Conservation (phyloP, 2,113 vertebrate species). For the Tor tambroides region DNA sequence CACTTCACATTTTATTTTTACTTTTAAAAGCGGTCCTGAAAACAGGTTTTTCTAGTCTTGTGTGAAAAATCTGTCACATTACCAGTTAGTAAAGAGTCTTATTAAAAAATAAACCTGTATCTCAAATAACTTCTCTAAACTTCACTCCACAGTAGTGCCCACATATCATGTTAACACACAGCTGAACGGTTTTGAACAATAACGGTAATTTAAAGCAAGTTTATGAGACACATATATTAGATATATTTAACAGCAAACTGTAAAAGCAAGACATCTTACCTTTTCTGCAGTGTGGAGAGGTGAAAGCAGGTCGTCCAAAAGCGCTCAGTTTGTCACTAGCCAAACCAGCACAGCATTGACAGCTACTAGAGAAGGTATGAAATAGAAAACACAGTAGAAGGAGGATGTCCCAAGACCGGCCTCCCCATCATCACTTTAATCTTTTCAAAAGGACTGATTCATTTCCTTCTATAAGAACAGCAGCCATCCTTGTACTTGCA, state of each 20-base stretch:
- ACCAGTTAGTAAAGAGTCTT: background rate
- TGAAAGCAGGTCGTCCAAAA: slow-evolving; percentile 9
- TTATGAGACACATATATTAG: too few relatives aligned
- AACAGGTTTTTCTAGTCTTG: background rate
- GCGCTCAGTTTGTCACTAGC: background rate
- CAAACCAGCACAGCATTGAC: background rate
- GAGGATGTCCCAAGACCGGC: slow-evolving; percentile 20
- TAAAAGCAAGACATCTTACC: background rate
- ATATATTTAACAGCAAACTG: background rate
- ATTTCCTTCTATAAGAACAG: background rate
- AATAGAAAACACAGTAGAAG: background rate
- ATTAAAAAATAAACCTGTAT: background rate
- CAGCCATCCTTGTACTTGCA: background rate
- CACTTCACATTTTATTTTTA: background rate
- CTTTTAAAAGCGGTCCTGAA: background rate
- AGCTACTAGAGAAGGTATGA: background rate
- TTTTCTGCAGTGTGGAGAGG: background rate
- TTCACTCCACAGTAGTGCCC: background rate
- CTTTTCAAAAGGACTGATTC: background rate
- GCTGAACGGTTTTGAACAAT: slow-evolving; percentile 1
- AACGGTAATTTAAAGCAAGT: background rate
- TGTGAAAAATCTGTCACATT: background rate
- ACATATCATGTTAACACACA: background rate
- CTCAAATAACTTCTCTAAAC: background rate
- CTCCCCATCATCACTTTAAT: slow-evolving; percentile 16